Evolutionary conservation across 2,797 vertebrate genomes (phyloP), one percentile per base, ranked within the genome.

Genomic region (Phaenicophaeus curvirostris): DNA sequence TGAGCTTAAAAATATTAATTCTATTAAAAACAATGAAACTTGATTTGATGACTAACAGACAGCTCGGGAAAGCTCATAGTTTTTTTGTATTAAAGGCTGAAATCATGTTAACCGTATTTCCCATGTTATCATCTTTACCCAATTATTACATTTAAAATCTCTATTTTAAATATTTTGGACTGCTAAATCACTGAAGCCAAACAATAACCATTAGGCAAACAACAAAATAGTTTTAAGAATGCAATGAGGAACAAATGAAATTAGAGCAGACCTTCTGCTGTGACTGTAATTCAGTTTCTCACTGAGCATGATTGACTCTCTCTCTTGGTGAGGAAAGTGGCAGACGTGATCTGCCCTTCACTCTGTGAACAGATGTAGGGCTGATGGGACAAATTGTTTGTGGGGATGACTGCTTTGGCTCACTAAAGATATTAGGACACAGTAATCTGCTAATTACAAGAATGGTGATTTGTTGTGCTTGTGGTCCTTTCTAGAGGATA

Each of bases 201-300:
- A 44, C 4, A 84, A n/a, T 42, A 74, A 65, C 19, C 85, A 87
- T 18, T 39, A 81, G 75, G 21, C 25, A 58, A 91, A 69, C 7
- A 72, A 65, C 16, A 55, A 72, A 88, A 78, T 85, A 53, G 68
- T 87, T 84, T 91, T 33, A 84, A 61, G 54, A 87, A 75, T 48
- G 8, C 7, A 80, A 27, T 76, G 82, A 76, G 23, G 84, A 90
- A 72, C 11, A 81, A 87, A 92, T 35, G 8, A 82, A 88, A 90
- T 93, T 91, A 73, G 14, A 84, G 28, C 63, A 81, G 39, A 23
- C 5, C 33, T 90, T 85, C 87, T 88, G 66, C 76, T 84, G 18
- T 75, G 72, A 41, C 68, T 46, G 31, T 71, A 84, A 87, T 72
- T 85, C 30, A 68, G 2, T 94, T 93, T 94, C 69, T 92, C 25